A percentile compares a stretch with the other conserved stretches of the same genome.
phyloP scores from a whole-genome alignment of 2,888 invertebrate species.

The Agriotes lineatus region DNA sequence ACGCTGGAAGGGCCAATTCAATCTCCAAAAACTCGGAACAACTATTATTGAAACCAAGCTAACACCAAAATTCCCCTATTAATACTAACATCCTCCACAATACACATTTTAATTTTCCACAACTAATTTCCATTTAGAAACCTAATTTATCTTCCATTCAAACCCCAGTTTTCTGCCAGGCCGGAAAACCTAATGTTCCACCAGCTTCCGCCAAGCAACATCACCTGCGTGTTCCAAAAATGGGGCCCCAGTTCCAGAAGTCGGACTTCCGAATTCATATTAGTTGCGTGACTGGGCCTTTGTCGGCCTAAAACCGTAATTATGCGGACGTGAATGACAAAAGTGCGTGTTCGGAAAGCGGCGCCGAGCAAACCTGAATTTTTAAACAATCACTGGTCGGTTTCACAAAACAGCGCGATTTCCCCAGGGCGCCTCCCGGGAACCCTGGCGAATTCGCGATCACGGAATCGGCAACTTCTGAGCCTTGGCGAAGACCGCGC shows the following conservation, averaged over 20 bases:
- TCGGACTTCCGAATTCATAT: neutral
- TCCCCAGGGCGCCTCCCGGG: neutral
- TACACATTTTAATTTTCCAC: no score
- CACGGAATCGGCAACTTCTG: slow-evolving; percentile 3
- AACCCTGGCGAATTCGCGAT: neutral
- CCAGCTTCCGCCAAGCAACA: neutral
- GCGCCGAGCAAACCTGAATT: slow-evolving; percentile 3
- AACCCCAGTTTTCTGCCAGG: no score
- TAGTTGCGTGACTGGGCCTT: neutral
- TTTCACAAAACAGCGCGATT: neutral
- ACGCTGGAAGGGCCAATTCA: no score
- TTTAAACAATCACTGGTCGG: neutral
- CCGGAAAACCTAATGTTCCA: no score
- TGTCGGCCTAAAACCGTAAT: neutral
- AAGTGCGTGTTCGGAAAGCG: slow-evolving; percentile 5
- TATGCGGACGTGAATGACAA: neutral
- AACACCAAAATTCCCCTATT: no score
- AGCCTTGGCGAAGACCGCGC: neutral
- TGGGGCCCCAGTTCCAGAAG: neutral
- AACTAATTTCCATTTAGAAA: no score
- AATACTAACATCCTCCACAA: no score
- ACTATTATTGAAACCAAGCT: no score
- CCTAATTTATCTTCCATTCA: no score
- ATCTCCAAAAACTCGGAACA: no score
- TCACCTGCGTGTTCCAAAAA: neutral